Base-by-base conservation (phyloP, 2,888 invertebrate species). In the Acleris laterana region DNA sequence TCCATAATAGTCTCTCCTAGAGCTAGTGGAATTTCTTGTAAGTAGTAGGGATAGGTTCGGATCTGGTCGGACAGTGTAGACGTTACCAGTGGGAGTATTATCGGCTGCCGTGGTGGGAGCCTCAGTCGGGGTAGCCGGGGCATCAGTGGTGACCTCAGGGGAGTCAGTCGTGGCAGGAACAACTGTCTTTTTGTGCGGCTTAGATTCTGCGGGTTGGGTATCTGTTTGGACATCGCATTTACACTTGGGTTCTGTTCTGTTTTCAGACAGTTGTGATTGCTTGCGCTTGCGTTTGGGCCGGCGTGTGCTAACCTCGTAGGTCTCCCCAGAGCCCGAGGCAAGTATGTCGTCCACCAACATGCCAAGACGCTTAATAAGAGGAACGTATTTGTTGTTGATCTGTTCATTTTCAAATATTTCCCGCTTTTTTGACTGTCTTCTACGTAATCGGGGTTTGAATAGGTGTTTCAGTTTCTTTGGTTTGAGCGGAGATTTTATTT, bases 11-110 rank as follows among this genome's bases (percentile, higher is more conserved):
- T 89, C 74, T 93, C 93, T 68, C 90, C 87, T 53, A 93, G 78
- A 7, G 92, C 91, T 74, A 91, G 74, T 28, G 93, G 93, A 74
- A 93, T 92, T 81, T 93, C 92, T 85, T 91, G 90, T 66, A 93
- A 85, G 77, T 92, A 92, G 64, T 92, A 87, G 3, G 92, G 93
- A 76, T 91, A 91, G 22, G 90, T 82, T 79, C 91, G 84, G 84
- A 93, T 91, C 69, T 84, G 81, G 82, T 93, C 88, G 66, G 93
- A 87, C 44, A 92, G 81, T 60, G 87, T 88, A 70, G 89, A 87
- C 38, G 92, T 93, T 71, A 93, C 83, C 68, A 89, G 75, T 2
- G 92, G 90, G 19, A 91, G 80, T 68, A 91, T 76, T 58, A 91
- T 84, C 19, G 92, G 90, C 32, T 79, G 84, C 63, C 83, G 82